Evolutionary conservation across 2,888 invertebrate species (phyloP).

Genomic region (Catocala sponsa): DNA sequence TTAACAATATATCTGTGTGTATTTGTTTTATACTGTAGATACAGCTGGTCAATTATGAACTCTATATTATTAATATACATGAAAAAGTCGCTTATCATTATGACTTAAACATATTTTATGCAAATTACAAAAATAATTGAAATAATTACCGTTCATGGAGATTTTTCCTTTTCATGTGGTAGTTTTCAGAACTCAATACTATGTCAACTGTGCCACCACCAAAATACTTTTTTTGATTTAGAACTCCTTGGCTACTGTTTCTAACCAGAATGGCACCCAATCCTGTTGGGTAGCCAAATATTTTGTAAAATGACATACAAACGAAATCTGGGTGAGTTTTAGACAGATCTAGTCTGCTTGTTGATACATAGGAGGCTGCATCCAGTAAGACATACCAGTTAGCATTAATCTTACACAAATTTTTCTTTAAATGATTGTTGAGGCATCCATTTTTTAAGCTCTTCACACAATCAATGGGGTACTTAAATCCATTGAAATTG

Average conservation of each 20-base stretch:
- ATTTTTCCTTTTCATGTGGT: slow-evolving; percentile 90
- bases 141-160: slow-evolving; percentile 91
- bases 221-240: slow-evolving; percentile 92
- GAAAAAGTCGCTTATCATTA: too few species aligned
- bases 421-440: slow-evolving; percentile 73
- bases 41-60: not conserved
- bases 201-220: slow-evolving; percentile 98
- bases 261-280: slow-evolving; percentile 95
- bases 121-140: not conserved
- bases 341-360: slow-evolving; percentile 93
- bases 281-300: slow-evolving; percentile 98
- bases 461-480: slow-evolving; percentile 92
- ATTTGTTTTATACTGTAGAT: not conserved
- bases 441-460: slow-evolving; percentile 89
- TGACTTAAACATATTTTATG: too few species aligned
- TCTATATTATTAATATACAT: too few species aligned
- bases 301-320: slow-evolving; percentile 97
- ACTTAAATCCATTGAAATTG: slow-evolving; percentile 97
- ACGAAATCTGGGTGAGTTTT: slow-evolving; percentile 95
- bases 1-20: not conserved
- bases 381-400: slow-evolving; percentile 94
- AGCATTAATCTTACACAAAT: slow-evolving; percentile 73
- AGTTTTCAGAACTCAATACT: slow-evolving; percentile 91
- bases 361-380: slow-evolving; percentile 94
- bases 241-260: slow-evolving; percentile 88